Evolutionary conservation across 2,888 invertebrate genomes (phyloP).

Genomic region (Meteorus cinctellus): DNA sequence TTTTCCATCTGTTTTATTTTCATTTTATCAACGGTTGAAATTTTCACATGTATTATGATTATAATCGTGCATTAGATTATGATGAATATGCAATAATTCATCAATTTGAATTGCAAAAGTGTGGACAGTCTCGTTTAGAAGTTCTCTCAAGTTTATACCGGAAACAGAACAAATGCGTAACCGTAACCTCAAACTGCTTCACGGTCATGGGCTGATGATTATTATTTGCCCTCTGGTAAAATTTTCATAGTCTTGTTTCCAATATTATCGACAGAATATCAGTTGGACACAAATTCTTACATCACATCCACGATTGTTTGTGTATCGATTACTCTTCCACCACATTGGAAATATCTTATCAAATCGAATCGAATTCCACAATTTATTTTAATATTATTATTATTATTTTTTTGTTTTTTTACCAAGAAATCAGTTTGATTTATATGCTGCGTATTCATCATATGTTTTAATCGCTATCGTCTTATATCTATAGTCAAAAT

Average conservation of each 20-base stretch:
- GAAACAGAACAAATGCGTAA: background rate
- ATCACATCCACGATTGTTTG: background rate
- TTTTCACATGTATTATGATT: background rate
- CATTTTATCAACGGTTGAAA: background rate
- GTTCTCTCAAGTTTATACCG: constrained; percentile 2
- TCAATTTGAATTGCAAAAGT: background rate
- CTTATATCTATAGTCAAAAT: background rate
- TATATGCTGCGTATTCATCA: background rate
- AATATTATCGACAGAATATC: background rate
- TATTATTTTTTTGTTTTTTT: background rate
- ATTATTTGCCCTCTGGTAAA: background rate
- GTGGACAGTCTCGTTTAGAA: background rate
- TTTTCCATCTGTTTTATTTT: background rate
- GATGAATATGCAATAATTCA: background rate
- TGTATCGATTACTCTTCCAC: background rate
- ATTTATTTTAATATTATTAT: background rate
- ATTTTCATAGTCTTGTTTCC: background rate
- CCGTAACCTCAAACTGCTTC: constrained; percentile 12
- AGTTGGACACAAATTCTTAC: background rate
- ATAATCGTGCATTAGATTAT: background rate
- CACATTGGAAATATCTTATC: background rate
- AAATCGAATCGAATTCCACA: background rate
- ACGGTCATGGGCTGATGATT: background rate
- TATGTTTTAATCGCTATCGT: background rate
- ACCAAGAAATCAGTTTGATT: background rate